Conservation (phyloP, 2,113 vertebrate species). For the Entelurus aequoreus region DNA sequence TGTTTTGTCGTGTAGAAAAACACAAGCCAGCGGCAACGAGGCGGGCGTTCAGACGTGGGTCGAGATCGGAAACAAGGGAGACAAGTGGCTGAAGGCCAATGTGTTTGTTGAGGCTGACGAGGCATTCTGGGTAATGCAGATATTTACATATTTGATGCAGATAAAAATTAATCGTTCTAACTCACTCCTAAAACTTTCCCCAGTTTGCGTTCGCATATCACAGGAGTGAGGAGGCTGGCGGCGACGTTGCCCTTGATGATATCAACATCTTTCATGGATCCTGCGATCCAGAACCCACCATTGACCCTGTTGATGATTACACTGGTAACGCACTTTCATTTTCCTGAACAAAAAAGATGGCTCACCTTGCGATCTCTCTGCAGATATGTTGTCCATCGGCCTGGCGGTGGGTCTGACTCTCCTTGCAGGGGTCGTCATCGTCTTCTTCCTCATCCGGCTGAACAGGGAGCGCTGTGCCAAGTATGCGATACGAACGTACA, state of each 20-base stretch:
- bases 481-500: constrained; percentile 25
- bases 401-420: constrained; percentile 54
- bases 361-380: constrained; percentile 9
- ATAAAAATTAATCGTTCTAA: too few species aligned
- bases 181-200: neutral
- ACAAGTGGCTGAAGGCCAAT: constrained; percentile 53
- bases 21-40: constrained; percentile 36
- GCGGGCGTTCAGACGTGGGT: constrained; percentile 57
- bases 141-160: neutral
- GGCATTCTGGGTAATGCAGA: constrained; percentile 66
- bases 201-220: constrained; percentile 69
- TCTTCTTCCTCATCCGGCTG: constrained; percentile 27
- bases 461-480: constrained; percentile 25
- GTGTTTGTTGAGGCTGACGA: constrained; percentile 42
- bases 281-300: constrained; percentile 42
- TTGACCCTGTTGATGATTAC: constrained; percentile 42
- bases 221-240: constrained; percentile 42
- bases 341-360: neutral
- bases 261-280: constrained; percentile 31
- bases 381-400: constrained; percentile 36
- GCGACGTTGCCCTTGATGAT: constrained; percentile 69
- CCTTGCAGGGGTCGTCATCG: constrained; percentile 38
- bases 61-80: constrained; percentile 50
- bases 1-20: constrained; percentile 36
- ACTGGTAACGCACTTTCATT: neutral